phyloP scores from a whole-genome alignment of 2,797 vertebrate genomes.

The Spea hammondii region DNA sequence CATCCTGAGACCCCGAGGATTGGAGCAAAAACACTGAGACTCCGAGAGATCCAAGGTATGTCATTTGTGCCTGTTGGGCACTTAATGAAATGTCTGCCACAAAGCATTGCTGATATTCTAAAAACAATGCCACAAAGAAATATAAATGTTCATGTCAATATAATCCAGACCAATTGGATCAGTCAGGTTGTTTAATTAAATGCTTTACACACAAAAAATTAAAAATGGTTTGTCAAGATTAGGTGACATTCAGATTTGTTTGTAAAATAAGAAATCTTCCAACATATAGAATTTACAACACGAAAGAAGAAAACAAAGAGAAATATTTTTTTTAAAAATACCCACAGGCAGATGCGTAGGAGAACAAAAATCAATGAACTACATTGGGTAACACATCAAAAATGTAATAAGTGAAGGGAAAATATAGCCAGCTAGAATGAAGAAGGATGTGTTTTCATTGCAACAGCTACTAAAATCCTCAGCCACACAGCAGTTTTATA shows the following conservation, averaged over 20 bases:
- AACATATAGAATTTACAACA: not conserved
- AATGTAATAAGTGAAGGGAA: not conserved
- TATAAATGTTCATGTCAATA: too few species aligned
- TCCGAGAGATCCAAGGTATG: too few species aligned
- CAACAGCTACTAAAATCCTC: not conserved
- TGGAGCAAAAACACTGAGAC: too few species aligned
- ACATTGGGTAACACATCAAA: not conserved
- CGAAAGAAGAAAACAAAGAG: conserved; percentile 10
- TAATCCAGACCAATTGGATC: too few species aligned
- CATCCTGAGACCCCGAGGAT: too few species aligned
- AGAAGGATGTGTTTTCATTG: not conserved
- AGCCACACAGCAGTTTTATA: too few species aligned
- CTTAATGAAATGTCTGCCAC: too few species aligned
- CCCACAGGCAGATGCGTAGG: conserved; percentile 4
- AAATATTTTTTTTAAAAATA: conserved; percentile 16
- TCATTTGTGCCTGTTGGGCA: too few species aligned
- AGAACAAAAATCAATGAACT: conserved; percentile 21
- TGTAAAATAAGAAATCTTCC: not conserved
- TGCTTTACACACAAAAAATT: too few species aligned
- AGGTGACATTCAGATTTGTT: conserved; percentile 17
- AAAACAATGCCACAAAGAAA: too few species aligned
- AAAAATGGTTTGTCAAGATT: not conserved
- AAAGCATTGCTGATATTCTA: too few species aligned
- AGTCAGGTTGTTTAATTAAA: too few species aligned
- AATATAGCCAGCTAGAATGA: not conserved